Percentiles rank a stretch among this genome's conserved stretches.
These are phyloP conservation scores for Stenodera caucasica DNA, from an alignment of 2,888 invertebrate genomes.

Conservation along the genomic window DNA sequence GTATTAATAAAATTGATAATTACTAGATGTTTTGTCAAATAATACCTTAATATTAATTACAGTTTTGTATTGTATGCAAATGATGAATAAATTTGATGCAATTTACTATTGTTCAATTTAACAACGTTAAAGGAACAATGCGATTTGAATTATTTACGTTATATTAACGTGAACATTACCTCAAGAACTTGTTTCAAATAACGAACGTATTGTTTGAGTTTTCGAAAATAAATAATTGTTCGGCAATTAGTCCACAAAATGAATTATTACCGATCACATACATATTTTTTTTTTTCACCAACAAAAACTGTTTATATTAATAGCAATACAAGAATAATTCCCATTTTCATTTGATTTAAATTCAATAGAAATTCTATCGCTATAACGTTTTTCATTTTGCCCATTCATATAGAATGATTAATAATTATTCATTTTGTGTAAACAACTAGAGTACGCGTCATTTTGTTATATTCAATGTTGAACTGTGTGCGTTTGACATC, in stretches of 20 bases:
- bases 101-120: background rate
- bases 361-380: constrained; percentile 13
- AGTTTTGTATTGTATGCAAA: background rate
- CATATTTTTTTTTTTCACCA: constrained; percentile 5
- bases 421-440: constrained; percentile 34
- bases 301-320: constrained; percentile 10
- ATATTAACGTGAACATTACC: no score
- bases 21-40: no score
- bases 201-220: background rate
- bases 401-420: constrained; percentile 10
- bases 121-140: background rate
- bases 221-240: background rate
- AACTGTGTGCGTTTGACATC: constrained; percentile 26
- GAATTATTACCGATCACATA: background rate
- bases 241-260: background rate
- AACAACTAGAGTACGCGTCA: constrained; percentile 28
- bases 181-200: background rate
- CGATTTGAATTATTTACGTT: background rate
- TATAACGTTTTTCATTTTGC: constrained; percentile 16
- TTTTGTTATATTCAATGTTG: constrained; percentile 29
- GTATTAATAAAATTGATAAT: no score
- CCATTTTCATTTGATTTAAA: constrained; percentile 16
- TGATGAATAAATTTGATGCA: background rate
- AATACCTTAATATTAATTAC: no score
- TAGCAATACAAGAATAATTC: constrained; percentile 15